Percentiles rank a stretch among this genome's conserved stretches.
phyloP scores from a whole-genome alignment of 2,113 vertebrate genomes.

The Spilogale gracilis region DNA sequence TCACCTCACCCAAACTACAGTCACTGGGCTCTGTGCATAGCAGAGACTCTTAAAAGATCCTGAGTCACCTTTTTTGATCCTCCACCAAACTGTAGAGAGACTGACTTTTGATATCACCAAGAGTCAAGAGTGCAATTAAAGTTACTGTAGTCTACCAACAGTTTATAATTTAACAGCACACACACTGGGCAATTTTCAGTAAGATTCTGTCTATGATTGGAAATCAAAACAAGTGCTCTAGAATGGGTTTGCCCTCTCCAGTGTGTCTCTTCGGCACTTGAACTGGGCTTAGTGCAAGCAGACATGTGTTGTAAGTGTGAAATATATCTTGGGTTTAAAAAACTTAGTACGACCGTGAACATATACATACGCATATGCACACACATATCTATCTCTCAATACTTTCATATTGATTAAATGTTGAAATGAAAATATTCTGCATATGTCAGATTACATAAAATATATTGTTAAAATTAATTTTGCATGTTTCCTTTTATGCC shows the following conservation, averaged over 20 bases:
- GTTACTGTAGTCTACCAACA: neutral
- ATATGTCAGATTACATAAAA: slow-evolving; percentile 7
- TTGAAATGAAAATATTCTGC: slow-evolving; percentile 52
- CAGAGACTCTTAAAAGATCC: slow-evolving; percentile 71
- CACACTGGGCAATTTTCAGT: neutral
- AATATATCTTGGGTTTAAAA: slow-evolving; percentile 32
- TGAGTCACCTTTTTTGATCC: slow-evolving; percentile 82
- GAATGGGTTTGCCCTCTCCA: neutral
- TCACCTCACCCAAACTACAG: slow-evolving; percentile 83
- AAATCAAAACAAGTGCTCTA: neutral
- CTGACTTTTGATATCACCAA: slow-evolving; percentile 52
- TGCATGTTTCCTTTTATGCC: neutral
- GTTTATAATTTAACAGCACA: neutral
- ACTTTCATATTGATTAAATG: slow-evolving; percentile 29
- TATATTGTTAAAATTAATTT: neutral
- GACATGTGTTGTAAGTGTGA: neutral
- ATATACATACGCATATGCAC: neutral
- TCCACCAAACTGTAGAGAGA: slow-evolving; percentile 66
- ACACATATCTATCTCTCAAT: neutral
- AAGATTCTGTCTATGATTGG: neutral
- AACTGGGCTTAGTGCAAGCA: neutral
- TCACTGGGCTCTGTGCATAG: neutral
- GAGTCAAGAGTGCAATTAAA: neutral
- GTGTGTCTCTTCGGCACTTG: neutral
- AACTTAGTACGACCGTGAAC: neutral